Conservation (phyloP, 2,113 vertebrate species). For the western clawed frog (Xenopus tropicalis) region DNA sequence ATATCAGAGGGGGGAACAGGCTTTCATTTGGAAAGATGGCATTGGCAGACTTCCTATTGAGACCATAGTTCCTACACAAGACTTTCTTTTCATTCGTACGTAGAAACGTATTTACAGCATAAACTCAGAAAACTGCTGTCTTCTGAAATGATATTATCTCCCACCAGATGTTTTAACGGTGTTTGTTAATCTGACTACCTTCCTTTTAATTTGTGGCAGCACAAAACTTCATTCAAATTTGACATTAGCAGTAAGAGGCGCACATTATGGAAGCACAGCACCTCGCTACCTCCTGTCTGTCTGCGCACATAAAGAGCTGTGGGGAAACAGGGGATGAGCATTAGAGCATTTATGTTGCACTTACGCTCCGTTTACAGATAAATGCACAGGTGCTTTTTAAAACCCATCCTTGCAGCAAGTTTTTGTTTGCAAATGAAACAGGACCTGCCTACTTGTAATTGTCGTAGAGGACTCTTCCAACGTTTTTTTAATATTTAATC, state of each 20-base stretch:
- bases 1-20: no score
- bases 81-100: no score
- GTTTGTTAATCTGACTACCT: constrained; percentile 11
- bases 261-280: background rate
- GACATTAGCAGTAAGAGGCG: background rate
- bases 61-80: no score
- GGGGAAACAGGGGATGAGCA: constrained; percentile 2
- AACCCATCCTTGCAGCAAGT: background rate
- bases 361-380: background rate
- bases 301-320: constrained; percentile 12
- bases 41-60: no score
- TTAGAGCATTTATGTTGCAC: background rate
- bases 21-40: no score
- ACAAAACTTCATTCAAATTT: constrained; percentile 16
- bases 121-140: no score
- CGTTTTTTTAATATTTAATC: background rate
- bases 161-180: constrained; percentile 28
- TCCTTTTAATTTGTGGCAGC: constrained; percentile 16
- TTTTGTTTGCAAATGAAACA: background rate
- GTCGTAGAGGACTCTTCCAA: no score
- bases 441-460: no score
- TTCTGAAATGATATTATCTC: no score
- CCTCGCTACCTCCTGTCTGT: constrained; percentile 11
- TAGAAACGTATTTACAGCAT: no score
- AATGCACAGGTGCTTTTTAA: background rate